A percentile compares a stretch with the other conserved stretches of the same genome.
Evolutionary conservation across 2,113 vertebrate species (phyloP).

Genomic region (Pseudonaja textilis): DNA sequence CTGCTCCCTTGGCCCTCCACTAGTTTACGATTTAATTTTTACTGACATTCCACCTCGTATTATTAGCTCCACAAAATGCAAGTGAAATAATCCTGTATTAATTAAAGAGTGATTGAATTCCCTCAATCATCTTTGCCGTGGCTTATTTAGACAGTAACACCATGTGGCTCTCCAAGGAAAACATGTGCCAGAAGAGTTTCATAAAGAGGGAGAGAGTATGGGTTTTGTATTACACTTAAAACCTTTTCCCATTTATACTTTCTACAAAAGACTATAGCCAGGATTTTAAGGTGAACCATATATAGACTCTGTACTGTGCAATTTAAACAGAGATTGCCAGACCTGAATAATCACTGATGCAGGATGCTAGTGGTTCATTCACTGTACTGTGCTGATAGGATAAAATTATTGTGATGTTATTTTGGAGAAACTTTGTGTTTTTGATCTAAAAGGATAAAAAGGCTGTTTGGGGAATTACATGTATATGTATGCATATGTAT

Average conservation of each 20-base stretch:
- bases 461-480: conserved; percentile 18
- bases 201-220: conserved; percentile 21
- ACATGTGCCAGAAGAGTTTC: conserved; percentile 49
- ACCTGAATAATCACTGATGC: conserved; percentile 65
- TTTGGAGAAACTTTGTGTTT: conserved; percentile 37
- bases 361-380: conserved; percentile 55
- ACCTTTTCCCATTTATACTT: conserved; percentile 4
- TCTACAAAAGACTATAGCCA: background rate
- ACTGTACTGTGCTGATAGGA: conserved; percentile 33
- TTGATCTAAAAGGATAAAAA: conserved; percentile 27
- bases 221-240: conserved; percentile 35
- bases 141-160: conserved; percentile 62
- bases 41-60: conserved; percentile 75
- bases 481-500: background rate
- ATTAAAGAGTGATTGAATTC: conserved; percentile 77
- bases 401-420: conserved; percentile 45
- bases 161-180: conserved; percentile 52
- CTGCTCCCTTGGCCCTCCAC: conserved; percentile 69
- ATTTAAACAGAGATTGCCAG: conserved; percentile 64
- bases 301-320: conserved; percentile 56
- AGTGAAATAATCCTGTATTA: conserved; percentile 80
- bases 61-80: conserved; percentile 78
- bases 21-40: conserved; percentile 82
- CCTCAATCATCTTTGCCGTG: conserved; percentile 69
- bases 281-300: conserved; percentile 30